Base-by-base conservation (phyloP, 2,888 invertebrate genomes). In the Amphimallon solstitiale region DNA sequence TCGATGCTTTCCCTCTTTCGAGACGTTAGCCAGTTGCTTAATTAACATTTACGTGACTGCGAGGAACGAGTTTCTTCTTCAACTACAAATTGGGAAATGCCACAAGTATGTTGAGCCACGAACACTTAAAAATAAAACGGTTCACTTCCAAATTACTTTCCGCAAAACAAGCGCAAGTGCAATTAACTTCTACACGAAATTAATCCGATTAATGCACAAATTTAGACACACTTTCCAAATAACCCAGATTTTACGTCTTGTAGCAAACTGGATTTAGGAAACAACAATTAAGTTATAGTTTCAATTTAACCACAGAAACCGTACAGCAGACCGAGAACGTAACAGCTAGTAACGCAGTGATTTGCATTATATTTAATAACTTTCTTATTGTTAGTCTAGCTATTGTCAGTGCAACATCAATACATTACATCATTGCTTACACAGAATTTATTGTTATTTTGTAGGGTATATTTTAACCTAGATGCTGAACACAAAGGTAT, bases 281-380 rank as follows among this genome's bases (percentile, higher is more conserved):
- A 59, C 43, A 59, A 59, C 56, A 40, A 56, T 56, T 56, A 43
- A 59, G 43, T 59, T 59, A 59, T 59, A 59, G 56, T 59, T 59
- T 59, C 56, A 59, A 59, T 59, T 59, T 59, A 43, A 59, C 56
- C 56, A 34, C 56, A 59, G 43, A 59, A 23, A 21, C 17, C 45
- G 43, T 38, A 54, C 37, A 59, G 35, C 38, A 40, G 15, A 38
- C 15, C 15, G 43, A 2, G 56, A 43, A 43, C 15, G 56, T 43
- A 38, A 29, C n/a, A 51, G 35, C 35, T 15, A 7, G 37, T 35
- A 34, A 59, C 43, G 29, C 43, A 43, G 56, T 43, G 29, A 59
- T 34, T 59, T 59, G 43, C 29, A 7, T 10, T 14, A 15, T 23
- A 59, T 43, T 59, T 43, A 59, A 59, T 59, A 59, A 59, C 52